phyloP scores from a whole-genome alignment of 2,888 invertebrate species.

The Congeria kusceri region DNA sequence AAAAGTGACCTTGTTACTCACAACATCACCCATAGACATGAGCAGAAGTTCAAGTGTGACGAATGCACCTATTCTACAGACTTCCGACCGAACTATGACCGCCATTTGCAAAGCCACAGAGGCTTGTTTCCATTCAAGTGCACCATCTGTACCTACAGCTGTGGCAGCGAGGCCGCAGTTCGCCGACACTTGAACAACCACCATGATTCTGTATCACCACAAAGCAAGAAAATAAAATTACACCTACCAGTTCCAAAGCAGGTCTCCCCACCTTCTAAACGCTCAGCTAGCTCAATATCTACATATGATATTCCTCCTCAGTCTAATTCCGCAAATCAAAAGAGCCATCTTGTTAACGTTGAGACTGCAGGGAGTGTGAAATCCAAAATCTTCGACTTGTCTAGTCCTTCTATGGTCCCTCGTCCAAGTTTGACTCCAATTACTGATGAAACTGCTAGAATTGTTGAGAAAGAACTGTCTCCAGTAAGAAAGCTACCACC shows the following conservation, averaged over 20 bases:
- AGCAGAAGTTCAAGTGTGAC: conserved; percentile 90
- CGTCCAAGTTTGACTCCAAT: conserved; percentile 45
- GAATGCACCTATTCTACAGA: conserved; percentile 97
- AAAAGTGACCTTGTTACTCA: conserved; percentile 89
- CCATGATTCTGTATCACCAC: conserved; percentile 60
- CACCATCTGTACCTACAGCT: conserved; percentile 79
- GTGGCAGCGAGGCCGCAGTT: conserved; percentile 79
- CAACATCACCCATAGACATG: conserved; percentile 86
- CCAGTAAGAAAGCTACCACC: conserved; percentile 45
- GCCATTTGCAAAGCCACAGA: conserved; percentile 89
- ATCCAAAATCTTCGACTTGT: conserved; percentile 26
- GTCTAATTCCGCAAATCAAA: neutral
- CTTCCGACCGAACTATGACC: conserved; percentile 95
- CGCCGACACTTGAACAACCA: conserved; percentile 79
- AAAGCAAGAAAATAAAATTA: conserved; percentile 40
- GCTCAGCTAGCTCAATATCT: neutral
- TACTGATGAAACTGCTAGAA: conserved; percentile 22
- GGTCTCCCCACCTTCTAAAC: neutral
- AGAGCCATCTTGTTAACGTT: neutral
- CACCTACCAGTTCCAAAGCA: conserved; percentile 38
- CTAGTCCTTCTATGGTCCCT: conserved; percentile 51
- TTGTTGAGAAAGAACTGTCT: conserved; percentile 36
- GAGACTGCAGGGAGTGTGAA: neutral
- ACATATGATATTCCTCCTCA: neutral
- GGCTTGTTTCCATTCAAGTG: conserved; percentile 74